These are phyloP conservation scores for Acropternis orthonyx DNA, from an alignment of 2,797 vertebrate species.

Conservation along the genomic window DNA sequence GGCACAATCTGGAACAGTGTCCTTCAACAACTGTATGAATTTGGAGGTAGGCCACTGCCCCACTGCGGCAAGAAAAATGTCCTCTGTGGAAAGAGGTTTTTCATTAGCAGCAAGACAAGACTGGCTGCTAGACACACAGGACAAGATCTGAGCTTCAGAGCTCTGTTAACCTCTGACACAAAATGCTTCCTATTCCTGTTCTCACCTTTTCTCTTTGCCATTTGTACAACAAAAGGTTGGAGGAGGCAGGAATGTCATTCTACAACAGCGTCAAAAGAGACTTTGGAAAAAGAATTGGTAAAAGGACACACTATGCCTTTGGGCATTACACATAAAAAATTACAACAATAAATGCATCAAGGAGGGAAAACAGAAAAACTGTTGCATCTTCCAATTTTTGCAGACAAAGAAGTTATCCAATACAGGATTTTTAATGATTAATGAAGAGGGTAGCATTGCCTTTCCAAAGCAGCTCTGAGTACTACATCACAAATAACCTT, in stretches of 20 bases:
- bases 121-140: not conserved
- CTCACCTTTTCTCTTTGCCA: not conserved
- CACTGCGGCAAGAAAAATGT: not conserved
- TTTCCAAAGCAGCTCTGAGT: constrained; percentile 15
- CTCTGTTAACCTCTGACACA: not conserved
- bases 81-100: not conserved
- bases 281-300: not conserved
- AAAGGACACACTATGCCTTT: not conserved
- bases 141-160: not conserved
- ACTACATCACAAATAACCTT: constrained; percentile 32
- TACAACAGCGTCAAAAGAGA: not conserved
- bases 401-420: constrained; percentile 8
- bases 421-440: constrained; percentile 37
- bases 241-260: not conserved
- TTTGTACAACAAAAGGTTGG: not conserved
- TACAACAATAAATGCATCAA: not conserved
- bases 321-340: not conserved
- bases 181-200: not conserved
- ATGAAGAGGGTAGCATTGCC: constrained; percentile 23
- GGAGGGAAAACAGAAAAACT: not conserved
- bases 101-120: not conserved
- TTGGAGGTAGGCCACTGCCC: not conserved
- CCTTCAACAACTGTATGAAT: not conserved
- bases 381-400: constrained; percentile 4
- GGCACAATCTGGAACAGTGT: not conserved